A percentile compares a stretch with the other conserved stretches of the same genome.
These are phyloP conservation scores for Pachypsylla venusta DNA, from an alignment of 1,140 invertebrate species.

Conservation along the genomic window DNA sequence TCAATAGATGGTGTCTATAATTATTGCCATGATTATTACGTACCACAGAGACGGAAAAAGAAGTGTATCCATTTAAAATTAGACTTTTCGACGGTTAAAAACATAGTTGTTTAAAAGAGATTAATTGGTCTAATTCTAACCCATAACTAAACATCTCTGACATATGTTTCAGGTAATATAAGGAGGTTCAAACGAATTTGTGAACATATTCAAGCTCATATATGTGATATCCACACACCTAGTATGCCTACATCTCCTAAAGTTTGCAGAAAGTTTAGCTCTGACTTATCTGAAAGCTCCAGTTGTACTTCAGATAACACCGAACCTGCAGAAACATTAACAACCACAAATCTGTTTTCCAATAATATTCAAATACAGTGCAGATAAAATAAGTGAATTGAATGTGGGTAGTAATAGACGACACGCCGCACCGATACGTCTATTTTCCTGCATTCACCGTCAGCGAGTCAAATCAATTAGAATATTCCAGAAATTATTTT, in stretches of 20 bases:
- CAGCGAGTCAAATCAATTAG: too few relatives aligned
- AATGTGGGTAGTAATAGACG: too few relatives aligned
- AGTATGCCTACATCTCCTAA: conserved; percentile 54
- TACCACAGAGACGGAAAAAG: too few relatives aligned
- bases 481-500: too few relatives aligned
- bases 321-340: conserved; percentile 32
- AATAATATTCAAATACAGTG: conserved; percentile 2
- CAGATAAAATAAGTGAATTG: neutral
- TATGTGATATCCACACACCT: conserved; percentile 41
- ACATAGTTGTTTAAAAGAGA: too few relatives aligned
- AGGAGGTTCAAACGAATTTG: conserved; percentile 86
- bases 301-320: conserved; percentile 70
- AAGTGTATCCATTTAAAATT: too few relatives aligned
- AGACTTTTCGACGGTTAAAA: too few relatives aligned
- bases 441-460: too few relatives aligned
- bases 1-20: too few relatives aligned
- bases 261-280: conserved; percentile 46
- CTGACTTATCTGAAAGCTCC: conserved; percentile 60
- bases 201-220: conserved; percentile 86
- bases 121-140: neutral
- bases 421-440: too few relatives aligned
- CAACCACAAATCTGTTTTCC: neutral
- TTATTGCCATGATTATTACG: too few relatives aligned
- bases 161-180: conserved; percentile 61
- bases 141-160: neutral